Evolutionary conservation across 2,888 invertebrate genomes (phyloP).

Genomic region (Napeogenes inachia): DNA sequence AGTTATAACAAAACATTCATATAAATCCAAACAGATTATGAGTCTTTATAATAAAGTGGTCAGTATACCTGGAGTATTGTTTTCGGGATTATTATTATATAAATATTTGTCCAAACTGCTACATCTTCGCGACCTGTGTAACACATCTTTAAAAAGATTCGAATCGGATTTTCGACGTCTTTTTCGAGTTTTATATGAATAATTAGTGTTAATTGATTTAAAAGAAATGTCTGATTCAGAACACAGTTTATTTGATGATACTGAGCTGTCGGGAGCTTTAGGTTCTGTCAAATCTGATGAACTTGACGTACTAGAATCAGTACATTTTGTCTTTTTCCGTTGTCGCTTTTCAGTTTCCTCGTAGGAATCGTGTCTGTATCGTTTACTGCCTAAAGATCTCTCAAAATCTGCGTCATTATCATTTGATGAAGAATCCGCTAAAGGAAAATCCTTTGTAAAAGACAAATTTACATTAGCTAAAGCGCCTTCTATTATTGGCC

Average conservation of each 20-base stretch:
- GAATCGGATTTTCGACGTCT: constrained; percentile 60
- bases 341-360: constrained; percentile 50
- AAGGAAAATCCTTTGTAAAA: constrained; percentile 51
- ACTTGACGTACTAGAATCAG: constrained; percentile 49
- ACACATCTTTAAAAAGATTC: constrained; percentile 54
- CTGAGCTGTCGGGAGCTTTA: constrained; percentile 36
- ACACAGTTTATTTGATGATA: constrained; percentile 45
- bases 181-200: constrained; percentile 59
- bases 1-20: too few relatives aligned
- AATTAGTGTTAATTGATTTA: constrained; percentile 62
- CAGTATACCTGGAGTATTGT: constrained; percentile 46
- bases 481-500: constrained; percentile 42
- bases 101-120: constrained; percentile 38
- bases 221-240: constrained; percentile 63
- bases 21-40: background rate
- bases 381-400: constrained; percentile 46
- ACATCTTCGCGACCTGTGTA: constrained; percentile 54
- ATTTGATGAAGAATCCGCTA: constrained; percentile 44
- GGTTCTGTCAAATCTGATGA: constrained; percentile 47
- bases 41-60: background rate
- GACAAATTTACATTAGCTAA: constrained; percentile 51
- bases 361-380: constrained; percentile 50
- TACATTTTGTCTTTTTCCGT: constrained; percentile 57
- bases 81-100: constrained; percentile 38
- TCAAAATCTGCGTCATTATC: constrained; percentile 42